phyloP scores from a whole-genome alignment of 2,797 vertebrate genomes.

The Lindbergichthys nudifrons region DNA sequence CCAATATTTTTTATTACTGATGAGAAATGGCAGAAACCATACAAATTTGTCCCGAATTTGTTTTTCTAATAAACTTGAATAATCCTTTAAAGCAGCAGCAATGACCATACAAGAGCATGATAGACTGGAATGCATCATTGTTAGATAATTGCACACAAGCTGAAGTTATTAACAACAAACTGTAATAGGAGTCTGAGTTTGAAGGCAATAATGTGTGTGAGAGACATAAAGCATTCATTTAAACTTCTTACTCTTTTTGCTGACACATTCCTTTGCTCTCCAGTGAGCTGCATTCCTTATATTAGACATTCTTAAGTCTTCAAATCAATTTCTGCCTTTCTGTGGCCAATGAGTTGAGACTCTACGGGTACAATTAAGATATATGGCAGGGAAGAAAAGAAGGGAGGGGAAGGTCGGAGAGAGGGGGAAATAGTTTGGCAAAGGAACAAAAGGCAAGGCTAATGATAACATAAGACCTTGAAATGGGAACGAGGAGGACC shows the following conservation, averaged over 20 bases:
- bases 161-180: constrained; percentile 57
- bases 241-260: constrained; percentile 48
- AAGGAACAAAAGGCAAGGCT: constrained; percentile 74
- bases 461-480: constrained; percentile 78
- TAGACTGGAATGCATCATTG: constrained; percentile 50
- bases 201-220: constrained; percentile 34
- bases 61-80: not conserved
- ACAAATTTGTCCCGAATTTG: constrained; percentile 16
- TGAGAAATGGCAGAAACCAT: constrained; percentile 22
- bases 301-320: constrained; percentile 57
- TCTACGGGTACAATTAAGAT: constrained; percentile 73
- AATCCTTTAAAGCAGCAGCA: constrained; percentile 39
- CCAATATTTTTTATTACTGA: not conserved
- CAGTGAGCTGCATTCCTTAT: constrained; percentile 59
- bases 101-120: constrained; percentile 54
- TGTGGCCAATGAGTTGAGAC: constrained; percentile 58
- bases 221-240: constrained; percentile 55
- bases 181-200: constrained; percentile 38
- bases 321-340: constrained; percentile 63
- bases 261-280: constrained; percentile 68
- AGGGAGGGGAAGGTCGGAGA: constrained; percentile 42
- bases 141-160: constrained; percentile 48
- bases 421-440: constrained; percentile 60
- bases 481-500: constrained; percentile 61
- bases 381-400: constrained; percentile 55